Conservation (phyloP, 2,888 invertebrate species). For the Eubasilissa splendida region DNA sequence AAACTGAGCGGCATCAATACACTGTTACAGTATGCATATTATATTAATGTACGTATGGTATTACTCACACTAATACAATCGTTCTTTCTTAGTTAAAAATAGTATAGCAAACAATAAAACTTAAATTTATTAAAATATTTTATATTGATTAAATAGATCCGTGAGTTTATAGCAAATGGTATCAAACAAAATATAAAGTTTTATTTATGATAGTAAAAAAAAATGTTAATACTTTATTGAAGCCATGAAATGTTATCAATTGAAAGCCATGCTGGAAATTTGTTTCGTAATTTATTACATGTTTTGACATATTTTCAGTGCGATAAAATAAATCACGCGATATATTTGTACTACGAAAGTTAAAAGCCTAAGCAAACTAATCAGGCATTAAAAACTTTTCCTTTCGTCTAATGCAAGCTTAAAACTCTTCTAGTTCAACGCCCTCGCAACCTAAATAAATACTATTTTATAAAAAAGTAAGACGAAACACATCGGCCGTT, state of each 20-base stretch:
- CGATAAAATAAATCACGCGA: slow-evolving; percentile 22
- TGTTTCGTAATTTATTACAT: slow-evolving; percentile 24
- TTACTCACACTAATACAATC: no score
- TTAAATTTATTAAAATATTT: no score
- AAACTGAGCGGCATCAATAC: no score
- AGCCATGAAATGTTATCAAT: background rate
- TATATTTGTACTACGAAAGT: background rate
- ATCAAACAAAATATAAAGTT: background rate
- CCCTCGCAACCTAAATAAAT: background rate
- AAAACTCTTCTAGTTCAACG: no score
- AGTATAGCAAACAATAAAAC: no score
- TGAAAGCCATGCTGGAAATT: background rate
- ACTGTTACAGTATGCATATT: no score
- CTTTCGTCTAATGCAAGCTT: no score
- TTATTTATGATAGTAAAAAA: background rate
- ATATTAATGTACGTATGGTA: no score
- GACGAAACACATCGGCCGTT: no score
- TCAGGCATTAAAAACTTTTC: background rate
- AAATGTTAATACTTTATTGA: background rate
- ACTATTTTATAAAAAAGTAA: background rate
- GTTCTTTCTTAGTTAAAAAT: no score
- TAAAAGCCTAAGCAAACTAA: background rate
- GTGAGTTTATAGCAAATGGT: background rate
- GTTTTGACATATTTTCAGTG: slow-evolving; percentile 31
- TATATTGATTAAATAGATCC: background rate